phyloP scores from a whole-genome alignment of 2,113 vertebrate genomes.

The Myotis davidii region DNA sequence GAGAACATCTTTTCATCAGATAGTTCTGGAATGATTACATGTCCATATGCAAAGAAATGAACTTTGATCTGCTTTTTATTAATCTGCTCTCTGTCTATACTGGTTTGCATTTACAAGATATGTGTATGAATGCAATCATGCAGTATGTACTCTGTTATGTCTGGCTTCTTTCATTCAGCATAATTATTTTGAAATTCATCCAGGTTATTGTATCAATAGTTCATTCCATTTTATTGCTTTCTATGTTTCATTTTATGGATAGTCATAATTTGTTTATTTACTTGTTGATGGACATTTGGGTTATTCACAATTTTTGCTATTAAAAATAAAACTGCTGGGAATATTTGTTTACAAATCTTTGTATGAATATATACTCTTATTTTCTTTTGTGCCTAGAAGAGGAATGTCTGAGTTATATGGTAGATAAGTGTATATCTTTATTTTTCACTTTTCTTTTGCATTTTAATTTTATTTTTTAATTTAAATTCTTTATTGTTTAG shows the following conservation, averaged over 20 bases:
- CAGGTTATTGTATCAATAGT: not conserved
- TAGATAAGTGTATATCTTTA: not conserved
- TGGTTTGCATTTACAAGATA: not conserved
- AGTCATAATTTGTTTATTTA: not conserved
- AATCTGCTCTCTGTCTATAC: not conserved
- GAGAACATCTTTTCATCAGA: too few species aligned
- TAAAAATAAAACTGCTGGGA: not conserved
- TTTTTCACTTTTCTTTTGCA: too few species aligned
- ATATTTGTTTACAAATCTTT: not conserved
- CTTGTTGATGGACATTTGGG: not conserved
- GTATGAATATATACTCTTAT: not conserved
- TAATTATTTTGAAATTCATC: not conserved
- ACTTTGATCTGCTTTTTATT: too few species aligned
- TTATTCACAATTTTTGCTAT: constrained; percentile 1
- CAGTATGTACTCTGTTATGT: not conserved
- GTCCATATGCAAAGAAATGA: too few species aligned
- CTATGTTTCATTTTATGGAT: not conserved
- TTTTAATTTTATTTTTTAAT: too few species aligned
- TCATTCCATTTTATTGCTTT: not conserved
- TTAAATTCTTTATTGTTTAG: too few species aligned
- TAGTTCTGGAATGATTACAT: too few species aligned
- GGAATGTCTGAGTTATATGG: not conserved
- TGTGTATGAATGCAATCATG: not conserved
- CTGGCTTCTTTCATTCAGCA: not conserved
- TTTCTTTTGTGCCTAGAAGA: not conserved